Evolutionary conservation across 2,797 vertebrate species (phyloP), one percentile per base, ranked within the genome.

Genomic region (Epinephelus awoara): DNA sequence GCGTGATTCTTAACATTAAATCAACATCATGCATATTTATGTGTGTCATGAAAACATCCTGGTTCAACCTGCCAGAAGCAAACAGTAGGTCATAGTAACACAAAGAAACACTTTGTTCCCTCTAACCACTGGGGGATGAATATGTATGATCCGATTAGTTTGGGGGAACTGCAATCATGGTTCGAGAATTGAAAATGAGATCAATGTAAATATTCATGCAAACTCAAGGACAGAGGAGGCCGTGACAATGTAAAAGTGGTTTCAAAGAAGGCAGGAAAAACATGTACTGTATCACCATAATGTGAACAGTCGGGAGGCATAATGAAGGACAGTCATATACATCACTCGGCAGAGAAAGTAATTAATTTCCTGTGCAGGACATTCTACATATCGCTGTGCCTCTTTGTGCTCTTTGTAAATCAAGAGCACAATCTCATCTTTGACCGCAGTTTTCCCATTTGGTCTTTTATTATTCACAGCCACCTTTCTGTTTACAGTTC

Each of bases 201-300:
- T 65, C 12, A 9, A 55, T 72, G 50, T 34, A 78, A 77, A 66
- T 76, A 58, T 67, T 66, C 2, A 76, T 71, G 21, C 58, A 15
- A 57, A 58, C 66, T 65, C 52, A 42, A 69, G 69, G 47, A 54
- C 62, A 71, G n/a, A 62, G 1, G 29, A 69, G n/a, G 38, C 56
- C 4, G 34, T 18, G 13, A 47, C 21, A 0, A 29, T 8, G 12
- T 47, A 46, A 49, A 5, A 63, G 14, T 1, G 17, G n/a, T 74
- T 77, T 51, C 65, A 68, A 74, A 18, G 12, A 85, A 77, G 64
- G 74, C 84, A 80, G 72, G 78, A 67, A 62, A 87, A 67, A 58
- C 71, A 75, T 61, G 52, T 69, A 82, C 62, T 59, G 17, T 25
- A 67, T 67, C 73, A 71, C 55, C 67, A 78, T 34, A n/a, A 58